Base-by-base conservation (phyloP, 2,113 vertebrate genomes). In the Calyptommatus sinebrachiatus region DNA sequence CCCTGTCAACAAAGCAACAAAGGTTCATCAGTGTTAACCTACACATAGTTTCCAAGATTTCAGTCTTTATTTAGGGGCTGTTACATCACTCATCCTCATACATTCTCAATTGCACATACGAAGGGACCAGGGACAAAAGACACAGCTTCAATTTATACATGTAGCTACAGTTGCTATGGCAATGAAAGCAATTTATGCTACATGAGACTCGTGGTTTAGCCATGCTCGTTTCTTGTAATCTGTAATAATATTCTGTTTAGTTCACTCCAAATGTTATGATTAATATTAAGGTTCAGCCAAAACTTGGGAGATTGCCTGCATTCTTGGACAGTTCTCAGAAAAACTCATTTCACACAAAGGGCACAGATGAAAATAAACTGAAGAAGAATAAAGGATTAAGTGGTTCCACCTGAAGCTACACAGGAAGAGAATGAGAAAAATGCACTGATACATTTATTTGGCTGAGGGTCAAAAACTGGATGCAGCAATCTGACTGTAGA, bases 1-100 rank as follows among this genome's bases (percentile, higher is more conserved):
- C 98, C 98, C 98, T 99, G 93, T 76, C 2, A 85, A 90, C 50
- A 89, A 84, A 92, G 86, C 88, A 90, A 87, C 66, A 71, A 80
- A 82, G 84, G 28, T 82, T 77, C 35, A 86, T 0, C 75, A 89
- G 86, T 71, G 84, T 80, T 60, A 3, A 62, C 71, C 72, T 4
- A 50, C 14, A 35, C 63, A 50, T 21, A 63, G 29, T 41, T 21
- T 45, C 61, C 28, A 12, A 75, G 81, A 41, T 14, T 77, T 78
- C 7, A 12, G 12, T 80, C 46, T 77, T 82, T 74, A 41, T 6
- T 76, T 80, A 81, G 21, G 62, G 11, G 75, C 18, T 65, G 7
- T 41, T 65, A 50, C 22, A 18, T 82, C 22, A 53, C 69, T 29
- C 29, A 29, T 16, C 46, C 20, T n/a, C 71, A 10, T 0, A 14